A percentile compares a stretch with the other conserved stretches of the same genome.
These are phyloP conservation scores for Microplitis deprimator DNA, from an alignment of 2,888 invertebrate genomes.

Conservation along the genomic window DNA sequence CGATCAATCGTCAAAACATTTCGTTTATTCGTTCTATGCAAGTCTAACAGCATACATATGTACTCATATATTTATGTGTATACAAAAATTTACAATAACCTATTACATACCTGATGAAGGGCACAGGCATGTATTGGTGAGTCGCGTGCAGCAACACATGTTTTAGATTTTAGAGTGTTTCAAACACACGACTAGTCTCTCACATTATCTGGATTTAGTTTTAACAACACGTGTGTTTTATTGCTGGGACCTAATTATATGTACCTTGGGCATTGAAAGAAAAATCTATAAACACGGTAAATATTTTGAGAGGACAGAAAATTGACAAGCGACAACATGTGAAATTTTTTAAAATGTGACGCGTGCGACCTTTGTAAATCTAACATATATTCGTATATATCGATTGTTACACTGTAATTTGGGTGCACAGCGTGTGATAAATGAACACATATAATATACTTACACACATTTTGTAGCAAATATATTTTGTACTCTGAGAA, in stretches of 20 bases:
- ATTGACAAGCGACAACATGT: not conserved
- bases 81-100: conserved; percentile 21
- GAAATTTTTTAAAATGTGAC: conserved; percentile 24
- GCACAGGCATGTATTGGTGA: not conserved
- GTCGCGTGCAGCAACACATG: conserved; percentile 34
- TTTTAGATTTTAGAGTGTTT: not conserved
- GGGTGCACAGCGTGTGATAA: conserved; percentile 20
- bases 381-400: not conserved
- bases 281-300: conserved; percentile 36
- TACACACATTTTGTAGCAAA: not conserved
- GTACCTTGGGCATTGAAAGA: not conserved
- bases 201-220: not conserved
- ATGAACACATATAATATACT: not conserved
- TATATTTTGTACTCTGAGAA: not conserved
- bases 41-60: too few relatives aligned
- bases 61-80: not conserved
- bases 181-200: not conserved
- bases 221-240: conserved; percentile 12
- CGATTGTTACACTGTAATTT: conserved; percentile 13
- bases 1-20: not conserved
- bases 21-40: too few relatives aligned
- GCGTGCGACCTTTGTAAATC: conserved; percentile 52
- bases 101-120: conserved; percentile 20
- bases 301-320: conserved; percentile 49
- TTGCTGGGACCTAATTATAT: not conserved